phyloP scores from a whole-genome alignment of 2,113 vertebrate species.

The Poeciliopsis occidentalis region DNA sequence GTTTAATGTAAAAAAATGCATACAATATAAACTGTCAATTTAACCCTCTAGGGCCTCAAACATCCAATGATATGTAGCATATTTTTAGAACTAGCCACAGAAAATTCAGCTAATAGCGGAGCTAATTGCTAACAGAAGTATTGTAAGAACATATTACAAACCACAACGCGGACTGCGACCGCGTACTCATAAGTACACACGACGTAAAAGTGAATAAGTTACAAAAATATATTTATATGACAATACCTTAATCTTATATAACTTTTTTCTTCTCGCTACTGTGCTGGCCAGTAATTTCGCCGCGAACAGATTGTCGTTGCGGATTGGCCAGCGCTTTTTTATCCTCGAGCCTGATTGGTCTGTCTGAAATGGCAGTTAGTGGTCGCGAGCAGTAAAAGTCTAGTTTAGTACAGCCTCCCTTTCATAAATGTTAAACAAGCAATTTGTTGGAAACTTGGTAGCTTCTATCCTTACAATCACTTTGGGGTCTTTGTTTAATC shows the following conservation, averaged over 20 bases:
- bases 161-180: background rate
- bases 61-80: too few species aligned
- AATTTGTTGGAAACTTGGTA: background rate
- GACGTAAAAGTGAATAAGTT: background rate
- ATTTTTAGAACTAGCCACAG: too few species aligned
- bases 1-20: too few species aligned
- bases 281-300: background rate
- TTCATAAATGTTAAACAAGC: too few species aligned
- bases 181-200: background rate
- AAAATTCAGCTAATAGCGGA: too few species aligned
- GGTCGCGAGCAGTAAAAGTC: background rate
- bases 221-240: too few species aligned
- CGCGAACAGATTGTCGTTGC: background rate
- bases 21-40: too few species aligned
- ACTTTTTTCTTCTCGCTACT: background rate
- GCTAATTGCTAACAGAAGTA: too few species aligned
- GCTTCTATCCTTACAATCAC: background rate
- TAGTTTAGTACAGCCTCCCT: background rate
- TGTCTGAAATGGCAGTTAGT: background rate
- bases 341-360: constrained; percentile 42
- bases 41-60: too few species aligned
- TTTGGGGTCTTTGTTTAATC: background rate
- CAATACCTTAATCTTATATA: background rate
- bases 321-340: constrained; percentile 21
- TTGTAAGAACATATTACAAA: background rate